Percentiles rank a stretch among this genome's conserved stretches.
Evolutionary conservation across 30 jellyfish, hydroid and myxozoan species (phyloP).

Genomic region (Morbakka virulenta): DNA sequence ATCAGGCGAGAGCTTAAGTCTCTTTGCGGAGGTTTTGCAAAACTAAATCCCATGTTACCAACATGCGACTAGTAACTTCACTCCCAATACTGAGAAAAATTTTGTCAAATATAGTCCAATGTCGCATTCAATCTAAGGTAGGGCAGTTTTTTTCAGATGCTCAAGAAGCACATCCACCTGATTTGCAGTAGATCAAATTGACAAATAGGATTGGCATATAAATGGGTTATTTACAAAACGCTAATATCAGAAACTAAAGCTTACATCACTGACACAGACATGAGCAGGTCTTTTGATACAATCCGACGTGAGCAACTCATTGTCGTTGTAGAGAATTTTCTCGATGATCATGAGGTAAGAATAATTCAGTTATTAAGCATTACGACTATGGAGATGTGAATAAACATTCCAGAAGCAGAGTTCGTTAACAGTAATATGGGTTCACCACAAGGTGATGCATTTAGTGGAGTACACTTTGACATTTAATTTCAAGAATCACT

Average conservation of each 20-base stretch:
- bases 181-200: constrained; percentile 53
- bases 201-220: constrained; percentile 54
- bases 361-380: constrained; percentile 33
- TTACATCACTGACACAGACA: too few species aligned
- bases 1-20: constrained; percentile 25
- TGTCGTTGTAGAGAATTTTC: constrained; percentile 18
- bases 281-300: constrained; percentile 50
- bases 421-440: constrained; percentile 40
- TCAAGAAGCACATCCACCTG: constrained; percentile 53
- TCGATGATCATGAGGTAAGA: constrained; percentile 45
- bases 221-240: constrained; percentile 44
- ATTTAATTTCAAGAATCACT: constrained; percentile 29
- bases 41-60: constrained; percentile 44
- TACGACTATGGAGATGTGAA: constrained; percentile 31
- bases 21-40: constrained; percentile 52
- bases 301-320: constrained; percentile 44
- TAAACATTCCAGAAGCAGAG: constrained; percentile 21
- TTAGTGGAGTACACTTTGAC: constrained; percentile 24
- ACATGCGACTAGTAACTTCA: constrained; percentile 45
- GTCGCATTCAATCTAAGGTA: constrained; percentile 26
- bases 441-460: constrained; percentile 47
- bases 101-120: too few species aligned
- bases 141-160: constrained; percentile 33
- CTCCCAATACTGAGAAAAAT: constrained; percentile 46
- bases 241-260: constrained; percentile 23